phyloP scores from a whole-genome alignment of 2,888 invertebrate genomes.

The Sepiola atlantica region DNA sequence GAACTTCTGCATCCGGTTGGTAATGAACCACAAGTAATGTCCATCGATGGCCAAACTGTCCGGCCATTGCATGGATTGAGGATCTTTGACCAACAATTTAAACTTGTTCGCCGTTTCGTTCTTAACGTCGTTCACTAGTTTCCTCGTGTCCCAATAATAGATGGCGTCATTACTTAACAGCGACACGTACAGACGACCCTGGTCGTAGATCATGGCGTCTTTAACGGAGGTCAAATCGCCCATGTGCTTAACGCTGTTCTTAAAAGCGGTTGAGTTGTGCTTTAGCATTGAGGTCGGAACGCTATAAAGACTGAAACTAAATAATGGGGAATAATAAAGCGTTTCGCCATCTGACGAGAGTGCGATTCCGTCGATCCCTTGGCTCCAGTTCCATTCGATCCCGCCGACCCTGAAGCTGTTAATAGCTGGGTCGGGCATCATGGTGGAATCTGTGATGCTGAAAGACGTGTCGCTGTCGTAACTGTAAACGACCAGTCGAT shows the following conservation, averaged over 20 bases:
- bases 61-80: constrained; percentile 50
- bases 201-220: constrained; percentile 54
- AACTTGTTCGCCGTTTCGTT: constrained; percentile 44
- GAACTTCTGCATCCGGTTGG: constrained; percentile 52
- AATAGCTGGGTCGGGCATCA: constrained; percentile 45
- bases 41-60: constrained; percentile 55
- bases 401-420: constrained; percentile 39
- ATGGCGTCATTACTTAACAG: constrained; percentile 52
- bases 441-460: constrained; percentile 50
- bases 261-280: constrained; percentile 45
- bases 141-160: constrained; percentile 48
- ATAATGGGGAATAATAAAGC: constrained; percentile 53
- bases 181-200: constrained; percentile 51
- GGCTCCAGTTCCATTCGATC: constrained; percentile 46
- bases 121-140: background rate
- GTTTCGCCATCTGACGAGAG: constrained; percentile 52
- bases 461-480: constrained; percentile 48
- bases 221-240: constrained; percentile 53
- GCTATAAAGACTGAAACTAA: constrained; percentile 51
- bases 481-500: constrained; percentile 53
- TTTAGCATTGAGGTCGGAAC: constrained; percentile 52
- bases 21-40: constrained; percentile 55
- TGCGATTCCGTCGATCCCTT: constrained; percentile 54
- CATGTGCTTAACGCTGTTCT: constrained; percentile 46
- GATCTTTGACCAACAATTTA: constrained; percentile 48